Conservation (phyloP, 2,888 invertebrate species). For the Adelphocoris suturalis region DNA sequence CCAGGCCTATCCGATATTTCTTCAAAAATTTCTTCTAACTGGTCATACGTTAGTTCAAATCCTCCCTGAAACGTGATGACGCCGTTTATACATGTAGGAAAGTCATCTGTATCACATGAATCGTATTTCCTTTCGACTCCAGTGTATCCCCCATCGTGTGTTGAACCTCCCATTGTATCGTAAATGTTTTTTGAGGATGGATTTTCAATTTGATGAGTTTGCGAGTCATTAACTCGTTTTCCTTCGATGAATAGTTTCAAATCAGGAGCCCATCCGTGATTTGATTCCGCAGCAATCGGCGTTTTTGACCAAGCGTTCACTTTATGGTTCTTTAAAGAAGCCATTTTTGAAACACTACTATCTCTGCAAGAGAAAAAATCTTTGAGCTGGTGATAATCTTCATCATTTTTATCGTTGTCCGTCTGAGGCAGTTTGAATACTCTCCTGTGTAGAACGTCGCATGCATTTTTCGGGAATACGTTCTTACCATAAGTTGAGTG, state of each 20-base stretch:
- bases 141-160: background rate
- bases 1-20: constrained; percentile 6
- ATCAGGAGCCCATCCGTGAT: background rate
- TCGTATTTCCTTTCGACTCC: background rate
- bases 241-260: constrained; percentile 38
- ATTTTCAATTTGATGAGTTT: background rate
- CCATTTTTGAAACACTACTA: background rate
- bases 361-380: background rate
- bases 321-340: background rate
- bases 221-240: background rate
- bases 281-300: background rate
- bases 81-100: background rate
- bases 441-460: background rate
- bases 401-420: background rate
- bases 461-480: background rate
- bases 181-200: background rate
- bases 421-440: background rate
- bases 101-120: background rate
- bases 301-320: background rate
- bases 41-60: constrained; percentile 29
- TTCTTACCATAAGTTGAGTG: background rate
- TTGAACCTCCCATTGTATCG: background rate
- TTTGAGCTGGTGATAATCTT: background rate
- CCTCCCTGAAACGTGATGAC: background rate
- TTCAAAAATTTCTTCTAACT: constrained; percentile 33